phyloP scores from a whole-genome alignment of 2,797 vertebrate genomes.

The Falco naumanni region DNA sequence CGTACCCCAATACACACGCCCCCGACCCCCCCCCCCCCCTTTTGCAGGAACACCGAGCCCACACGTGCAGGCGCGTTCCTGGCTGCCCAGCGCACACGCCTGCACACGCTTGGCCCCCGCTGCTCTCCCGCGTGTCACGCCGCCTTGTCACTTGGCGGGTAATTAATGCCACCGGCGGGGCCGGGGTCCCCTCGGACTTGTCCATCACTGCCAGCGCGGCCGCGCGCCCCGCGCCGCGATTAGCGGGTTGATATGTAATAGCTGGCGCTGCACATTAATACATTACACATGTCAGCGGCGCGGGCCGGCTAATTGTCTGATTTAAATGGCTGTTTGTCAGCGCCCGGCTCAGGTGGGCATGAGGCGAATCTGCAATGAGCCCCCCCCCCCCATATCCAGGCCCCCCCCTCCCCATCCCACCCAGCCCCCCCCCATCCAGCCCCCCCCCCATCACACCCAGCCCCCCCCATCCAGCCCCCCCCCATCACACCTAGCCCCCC shows the following conservation, averaged over 20 bases:
- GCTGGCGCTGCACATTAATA: slow-evolving; percentile 75
- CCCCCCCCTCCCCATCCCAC: no score
- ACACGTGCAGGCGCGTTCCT: no score
- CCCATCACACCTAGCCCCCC: no score
- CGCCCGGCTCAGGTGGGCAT: slow-evolving; percentile 61
- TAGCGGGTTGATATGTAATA: no score
- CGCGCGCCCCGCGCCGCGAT: no score
- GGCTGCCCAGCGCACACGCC: no score
- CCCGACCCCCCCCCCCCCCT: background rate
- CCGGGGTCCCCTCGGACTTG: slow-evolving; percentile 69
- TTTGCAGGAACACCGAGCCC: no score
- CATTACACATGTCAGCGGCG: slow-evolving; percentile 74
- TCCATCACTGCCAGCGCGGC: slow-evolving; percentile 76
- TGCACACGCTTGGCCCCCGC: no score
- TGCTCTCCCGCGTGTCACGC: slow-evolving; percentile 52
- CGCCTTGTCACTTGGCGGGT: slow-evolving; percentile 73
- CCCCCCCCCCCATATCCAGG: slow-evolving; percentile 8
- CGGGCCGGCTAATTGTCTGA: slow-evolving; percentile 79
- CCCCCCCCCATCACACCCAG: no score
- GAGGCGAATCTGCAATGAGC: slow-evolving; percentile 72
- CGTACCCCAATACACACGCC: no score
- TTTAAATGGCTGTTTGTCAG: slow-evolving; percentile 84
- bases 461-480: no score
- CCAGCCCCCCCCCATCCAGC: no score
- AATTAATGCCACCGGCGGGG: slow-evolving; percentile 79